phyloP scores from a whole-genome alignment of 1,140 invertebrate species.

The Orussus abietinus region DNA sequence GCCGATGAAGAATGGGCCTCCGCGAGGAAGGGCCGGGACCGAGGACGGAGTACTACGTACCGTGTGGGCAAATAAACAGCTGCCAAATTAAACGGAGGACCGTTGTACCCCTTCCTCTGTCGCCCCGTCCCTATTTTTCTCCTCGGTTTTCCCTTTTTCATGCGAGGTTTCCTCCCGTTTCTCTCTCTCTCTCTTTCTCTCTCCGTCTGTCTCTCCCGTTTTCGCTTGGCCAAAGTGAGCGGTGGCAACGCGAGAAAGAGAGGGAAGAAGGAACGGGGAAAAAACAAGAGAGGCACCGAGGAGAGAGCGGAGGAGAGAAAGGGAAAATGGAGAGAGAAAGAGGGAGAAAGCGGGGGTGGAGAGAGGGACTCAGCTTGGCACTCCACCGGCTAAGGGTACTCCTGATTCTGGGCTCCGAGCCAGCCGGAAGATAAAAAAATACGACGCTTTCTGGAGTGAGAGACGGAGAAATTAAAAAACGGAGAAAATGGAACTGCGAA shows the following conservation, averaged over 20 bases:
- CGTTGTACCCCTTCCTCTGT: neutral
- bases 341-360: too few relatives aligned
- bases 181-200: neutral
- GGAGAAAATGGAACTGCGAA: conserved; percentile 16
- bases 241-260: neutral
- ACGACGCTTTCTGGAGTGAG: too few relatives aligned
- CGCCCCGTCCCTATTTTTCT: neutral
- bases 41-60: neutral
- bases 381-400: neutral
- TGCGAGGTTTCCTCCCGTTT: too few relatives aligned
- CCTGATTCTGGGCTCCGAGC: neutral
- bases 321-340: neutral
- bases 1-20: neutral
- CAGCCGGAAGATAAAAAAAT: too few relatives aligned
- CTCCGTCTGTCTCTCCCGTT: neutral
- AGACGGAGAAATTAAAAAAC: conserved; percentile 14
- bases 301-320: neutral
- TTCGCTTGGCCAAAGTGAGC: neutral
- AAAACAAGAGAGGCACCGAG: too few relatives aligned
- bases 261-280: neutral
- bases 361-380: too few relatives aligned
- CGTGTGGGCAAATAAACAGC: conserved; percentile 1
- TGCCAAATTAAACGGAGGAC: neutral
- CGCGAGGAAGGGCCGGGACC: neutral
- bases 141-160: neutral